Conservation (phyloP, 92 coral and sea anemone species). For the Siderastrea siderea region DNA sequence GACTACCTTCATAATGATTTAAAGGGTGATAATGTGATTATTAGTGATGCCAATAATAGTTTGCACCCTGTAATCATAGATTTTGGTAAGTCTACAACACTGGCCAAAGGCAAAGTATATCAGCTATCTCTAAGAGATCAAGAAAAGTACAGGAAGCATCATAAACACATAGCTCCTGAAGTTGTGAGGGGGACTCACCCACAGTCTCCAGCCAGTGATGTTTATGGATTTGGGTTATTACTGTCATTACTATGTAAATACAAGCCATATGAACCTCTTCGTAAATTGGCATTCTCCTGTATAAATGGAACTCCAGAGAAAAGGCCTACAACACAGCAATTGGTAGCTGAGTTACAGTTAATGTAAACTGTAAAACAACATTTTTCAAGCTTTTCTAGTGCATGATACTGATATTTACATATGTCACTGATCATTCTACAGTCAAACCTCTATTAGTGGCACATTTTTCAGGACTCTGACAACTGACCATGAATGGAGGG, state of each 20-base stretch:
- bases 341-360: not conserved
- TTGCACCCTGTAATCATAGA: constrained; percentile 45
- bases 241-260: constrained; percentile 27
- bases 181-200: not conserved
- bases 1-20: not conserved
- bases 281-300: constrained; percentile 53
- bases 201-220: constrained; percentile 73
- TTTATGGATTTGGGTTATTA: constrained; percentile 71
- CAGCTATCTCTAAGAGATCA: constrained; percentile 38
- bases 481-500: not conserved
- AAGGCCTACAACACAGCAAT: constrained; percentile 8
- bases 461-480: not conserved
- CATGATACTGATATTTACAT: not conserved
- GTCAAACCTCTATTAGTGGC: not conserved
- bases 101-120: constrained; percentile 43
- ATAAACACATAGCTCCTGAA: not conserved
- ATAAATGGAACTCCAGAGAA: not conserved
- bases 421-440: not conserved
- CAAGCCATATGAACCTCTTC: constrained; percentile 35
- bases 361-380: not conserved
- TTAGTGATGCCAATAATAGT: constrained; percentile 10
- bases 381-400: not conserved
- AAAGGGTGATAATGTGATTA: constrained; percentile 70
- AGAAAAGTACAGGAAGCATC: constrained; percentile 63
- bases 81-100: not conserved